Evolutionary conservation across 2,113 vertebrate species (phyloP).

Genomic region (Ochotona curzoniae): DNA sequence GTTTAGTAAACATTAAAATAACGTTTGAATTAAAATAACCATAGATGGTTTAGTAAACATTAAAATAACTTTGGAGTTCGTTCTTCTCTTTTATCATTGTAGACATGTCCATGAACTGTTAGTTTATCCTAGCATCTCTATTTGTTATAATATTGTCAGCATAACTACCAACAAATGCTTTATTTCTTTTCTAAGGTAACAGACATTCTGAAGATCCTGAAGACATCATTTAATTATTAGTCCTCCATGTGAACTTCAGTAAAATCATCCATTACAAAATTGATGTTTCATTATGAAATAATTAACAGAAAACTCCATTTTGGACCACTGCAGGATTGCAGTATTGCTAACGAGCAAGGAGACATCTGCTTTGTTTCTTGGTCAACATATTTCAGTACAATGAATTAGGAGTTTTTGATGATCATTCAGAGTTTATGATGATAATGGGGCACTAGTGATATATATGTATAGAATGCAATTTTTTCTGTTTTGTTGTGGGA

Average conservation of each 20-base stretch:
- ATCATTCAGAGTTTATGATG: neutral
- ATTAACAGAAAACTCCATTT: neutral
- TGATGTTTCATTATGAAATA: neutral
- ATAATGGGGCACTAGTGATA: neutral
- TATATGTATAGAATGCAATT: neutral
- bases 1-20: neutral
- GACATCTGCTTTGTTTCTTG: neutral
- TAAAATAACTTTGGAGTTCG: neutral
- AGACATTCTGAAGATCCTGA: conserved; percentile 12
- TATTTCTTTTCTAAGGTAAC: neutral
- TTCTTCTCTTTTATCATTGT: neutral
- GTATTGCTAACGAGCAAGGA: neutral
- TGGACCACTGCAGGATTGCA: neutral
- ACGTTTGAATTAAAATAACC: neutral
- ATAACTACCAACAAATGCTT: neutral
- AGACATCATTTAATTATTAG: too few species aligned
- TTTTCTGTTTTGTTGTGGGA: neutral
- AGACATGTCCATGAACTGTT: neutral
- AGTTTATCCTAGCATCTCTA: neutral
- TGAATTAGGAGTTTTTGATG: too few species aligned
- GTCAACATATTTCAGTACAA: neutral
- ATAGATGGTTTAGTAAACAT: neutral
- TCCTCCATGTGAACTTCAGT: neutral
- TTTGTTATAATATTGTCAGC: neutral
- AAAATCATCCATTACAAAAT: neutral